Percentiles rank a stretch among this genome's conserved stretches.
Conservation (phyloP, 2,113 vertebrate species). For the Nyctibius bracteatus region DNA sequence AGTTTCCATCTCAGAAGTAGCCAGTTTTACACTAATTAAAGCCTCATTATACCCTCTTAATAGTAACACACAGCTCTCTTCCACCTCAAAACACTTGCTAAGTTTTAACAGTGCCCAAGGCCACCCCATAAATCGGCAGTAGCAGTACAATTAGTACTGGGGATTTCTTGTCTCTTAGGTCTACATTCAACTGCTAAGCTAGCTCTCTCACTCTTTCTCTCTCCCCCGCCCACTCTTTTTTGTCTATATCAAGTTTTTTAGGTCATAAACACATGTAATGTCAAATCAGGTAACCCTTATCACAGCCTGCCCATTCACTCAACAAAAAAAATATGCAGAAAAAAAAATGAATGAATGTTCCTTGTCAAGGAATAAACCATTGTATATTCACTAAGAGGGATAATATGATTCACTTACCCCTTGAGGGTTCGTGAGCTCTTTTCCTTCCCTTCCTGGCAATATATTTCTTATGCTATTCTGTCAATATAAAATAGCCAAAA, state of each 20-base stretch:
- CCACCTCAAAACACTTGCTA: neutral
- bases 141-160: neutral
- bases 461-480: neutral
- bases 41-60: neutral
- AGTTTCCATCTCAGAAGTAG: neutral
- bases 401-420: neutral
- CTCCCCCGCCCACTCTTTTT: neutral
- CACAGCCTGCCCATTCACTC: neutral
- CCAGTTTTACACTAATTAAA: slow-evolving; percentile 4
- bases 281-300: neutral
- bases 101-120: neutral
- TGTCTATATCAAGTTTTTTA: neutral
- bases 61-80: neutral
- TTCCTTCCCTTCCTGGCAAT: neutral
- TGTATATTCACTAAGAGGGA: neutral
- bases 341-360: neutral
- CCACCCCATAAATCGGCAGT: neutral
- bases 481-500: neutral
- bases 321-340: neutral
- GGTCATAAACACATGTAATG: neutral
- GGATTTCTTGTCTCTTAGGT: neutral
- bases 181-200: neutral
- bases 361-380: neutral
- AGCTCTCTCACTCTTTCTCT: neutral
- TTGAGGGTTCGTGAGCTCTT: neutral